Evolutionary conservation across 2,888 invertebrate species (phyloP), one percentile per base, ranked within the genome.

Genomic region (Andrena flavipes): DNA sequence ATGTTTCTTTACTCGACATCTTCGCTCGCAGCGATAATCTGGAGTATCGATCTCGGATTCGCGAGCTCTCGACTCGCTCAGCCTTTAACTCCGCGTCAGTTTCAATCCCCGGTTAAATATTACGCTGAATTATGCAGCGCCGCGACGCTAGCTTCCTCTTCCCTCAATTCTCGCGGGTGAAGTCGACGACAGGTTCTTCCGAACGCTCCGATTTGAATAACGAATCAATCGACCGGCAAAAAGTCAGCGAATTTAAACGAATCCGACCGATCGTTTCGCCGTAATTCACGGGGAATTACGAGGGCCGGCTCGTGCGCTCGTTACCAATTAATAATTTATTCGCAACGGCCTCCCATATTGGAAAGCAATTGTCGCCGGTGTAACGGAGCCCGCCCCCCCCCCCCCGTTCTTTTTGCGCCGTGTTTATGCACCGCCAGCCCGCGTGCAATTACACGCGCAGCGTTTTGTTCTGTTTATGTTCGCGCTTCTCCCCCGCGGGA

Each of bases 291-390:
- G 49, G 42, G 64, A 65, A 71, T 71, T 48, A 67, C 33, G 33
- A 16, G 49, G 68, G 64, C 30, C 63, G 73, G 80, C 30, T 69
- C 64, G 80, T 42, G 56, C 80, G 63, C 80, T 81, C 81, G 59
- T 81, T 79, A 80, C 63, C 79, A 51, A 67, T 81, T 69, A 81
- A 79, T 80, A 35, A 80, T 80, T 73, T 64, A 79, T 80, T 65
- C 69, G 54, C 49, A 51, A 49, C 62, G 63, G 56, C 26, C 51
- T n/a, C 33, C 48, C 62, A 23, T 33, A 72, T 81, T 26, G 72
- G 72, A 73, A 69, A 69, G 73, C 80, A 49, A 79, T 81, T 69
- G 80, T 63, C 68, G 80, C 73, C 20, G 16, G n/a, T 20, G 35
- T 59, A 80, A 79, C 80, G 56, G 59, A 51, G 51, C 80, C 3